Conservation (phyloP, 2,113 vertebrate genomes). For the Agelaius phoeniceus region DNA sequence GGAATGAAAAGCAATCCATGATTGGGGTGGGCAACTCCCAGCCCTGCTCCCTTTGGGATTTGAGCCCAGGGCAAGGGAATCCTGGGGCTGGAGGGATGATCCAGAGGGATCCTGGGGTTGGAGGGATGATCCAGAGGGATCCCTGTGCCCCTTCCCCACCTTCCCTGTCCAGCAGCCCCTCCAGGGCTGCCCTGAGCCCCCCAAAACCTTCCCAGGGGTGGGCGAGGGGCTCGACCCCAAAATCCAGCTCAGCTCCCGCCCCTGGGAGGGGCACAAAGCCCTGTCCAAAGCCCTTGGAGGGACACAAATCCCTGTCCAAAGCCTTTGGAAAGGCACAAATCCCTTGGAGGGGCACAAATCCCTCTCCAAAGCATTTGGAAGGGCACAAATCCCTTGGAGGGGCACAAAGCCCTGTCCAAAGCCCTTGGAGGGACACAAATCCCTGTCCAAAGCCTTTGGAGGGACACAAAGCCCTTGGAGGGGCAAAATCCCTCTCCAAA, state of each 20-base stretch:
- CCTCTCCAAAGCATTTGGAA: not conserved
- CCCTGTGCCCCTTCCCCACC: not conserved
- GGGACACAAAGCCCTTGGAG: not conserved
- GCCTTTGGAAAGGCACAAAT: not conserved
- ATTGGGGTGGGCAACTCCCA: fast-evolving
- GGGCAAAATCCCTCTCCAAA: not conserved
- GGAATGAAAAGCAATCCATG: conserved; percentile 1
- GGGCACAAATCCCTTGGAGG: too few species aligned
- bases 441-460: not conserved
- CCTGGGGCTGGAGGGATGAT: not conserved
- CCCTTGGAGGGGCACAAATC: not conserved
- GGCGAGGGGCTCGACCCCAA: fast-evolving
- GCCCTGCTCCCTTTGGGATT: not conserved
- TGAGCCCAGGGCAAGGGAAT: not conserved
- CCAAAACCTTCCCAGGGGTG: not conserved
- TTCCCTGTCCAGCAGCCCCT: not conserved
- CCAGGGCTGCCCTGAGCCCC: not conserved
- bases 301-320: not conserved
- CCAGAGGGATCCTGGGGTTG: not conserved
- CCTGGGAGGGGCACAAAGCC: not conserved
- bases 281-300: not conserved
- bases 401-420: not conserved
- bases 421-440: not conserved
- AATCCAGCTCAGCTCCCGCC: fast-evolving
- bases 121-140: not conserved